phyloP scores from a whole-genome alignment of 1,140 invertebrate genomes.

The Belonocnema kinseyi region DNA sequence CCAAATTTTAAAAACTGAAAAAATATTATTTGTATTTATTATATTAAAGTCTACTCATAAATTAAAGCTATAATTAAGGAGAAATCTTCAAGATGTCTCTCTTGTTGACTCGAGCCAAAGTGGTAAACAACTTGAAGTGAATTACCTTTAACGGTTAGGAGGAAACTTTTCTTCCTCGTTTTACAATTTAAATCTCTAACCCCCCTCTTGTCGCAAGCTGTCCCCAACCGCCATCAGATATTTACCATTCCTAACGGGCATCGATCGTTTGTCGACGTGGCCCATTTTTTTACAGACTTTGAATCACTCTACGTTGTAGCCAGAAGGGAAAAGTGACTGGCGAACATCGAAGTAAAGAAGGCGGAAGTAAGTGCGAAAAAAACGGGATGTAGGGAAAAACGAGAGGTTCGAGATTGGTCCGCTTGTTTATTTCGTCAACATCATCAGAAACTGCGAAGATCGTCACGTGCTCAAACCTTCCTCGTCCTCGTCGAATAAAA shows the following conservation, averaged over 20 bases:
- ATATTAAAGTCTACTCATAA: no score
- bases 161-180: background rate
- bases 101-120: background rate
- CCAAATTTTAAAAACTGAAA: no score
- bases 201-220: background rate
- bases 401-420: background rate
- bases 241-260: background rate
- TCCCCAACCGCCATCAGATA: background rate
- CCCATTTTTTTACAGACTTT: constrained; percentile 25
- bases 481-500: background rate
- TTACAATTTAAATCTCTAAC: constrained; percentile 1
- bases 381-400: background rate
- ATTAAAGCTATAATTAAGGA: no score
- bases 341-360: background rate
- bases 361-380: background rate
- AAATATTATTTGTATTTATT: no score
- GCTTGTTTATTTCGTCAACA: background rate
- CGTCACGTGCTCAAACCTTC: background rate
- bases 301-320: background rate
- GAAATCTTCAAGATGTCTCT: background rate
- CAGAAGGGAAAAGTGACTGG: constrained; percentile 3
- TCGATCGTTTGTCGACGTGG: constrained; percentile 15
- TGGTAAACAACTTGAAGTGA: constrained; percentile 9
- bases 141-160: background rate
- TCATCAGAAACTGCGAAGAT: background rate